These are phyloP conservation scores for Gyps fulvus DNA, from an alignment of 2,113 vertebrate species.

Conservation along the genomic window DNA sequence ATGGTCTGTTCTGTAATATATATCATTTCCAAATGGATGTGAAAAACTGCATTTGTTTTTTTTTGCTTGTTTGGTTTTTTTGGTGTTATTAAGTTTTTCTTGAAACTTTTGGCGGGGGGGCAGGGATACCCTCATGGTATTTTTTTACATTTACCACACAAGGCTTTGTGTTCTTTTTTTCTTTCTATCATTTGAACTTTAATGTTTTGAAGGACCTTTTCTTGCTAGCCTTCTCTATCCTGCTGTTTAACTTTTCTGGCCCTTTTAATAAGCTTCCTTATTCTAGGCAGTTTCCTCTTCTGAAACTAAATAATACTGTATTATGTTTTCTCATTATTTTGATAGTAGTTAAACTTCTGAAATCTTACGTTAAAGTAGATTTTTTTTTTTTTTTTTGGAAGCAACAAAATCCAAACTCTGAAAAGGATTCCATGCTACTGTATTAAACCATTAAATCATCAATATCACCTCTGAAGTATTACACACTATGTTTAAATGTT, in stretches of 20 bases:
- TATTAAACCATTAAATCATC: not conserved
- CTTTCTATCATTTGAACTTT: not conserved
- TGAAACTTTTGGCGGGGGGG: not conserved
- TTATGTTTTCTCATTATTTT: not conserved
- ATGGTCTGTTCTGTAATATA: not conserved
- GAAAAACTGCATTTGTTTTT: accelerated
- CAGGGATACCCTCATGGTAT: not conserved
- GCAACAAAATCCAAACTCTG: not conserved
- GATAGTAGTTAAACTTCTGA: not conserved
- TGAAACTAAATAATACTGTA: not conserved
- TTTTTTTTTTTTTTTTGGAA: not conserved
- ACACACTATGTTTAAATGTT: not conserved
- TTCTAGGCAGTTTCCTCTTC: not conserved
- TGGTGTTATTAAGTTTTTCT: not conserved
- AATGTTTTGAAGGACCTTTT: not conserved
- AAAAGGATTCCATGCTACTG: not conserved
- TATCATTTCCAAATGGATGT: not conserved
- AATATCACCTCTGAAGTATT: not conserved
- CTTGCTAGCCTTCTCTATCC: not conserved
- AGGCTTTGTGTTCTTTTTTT: not conserved
- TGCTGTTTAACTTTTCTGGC: not conserved
- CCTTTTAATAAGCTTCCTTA: not conserved
- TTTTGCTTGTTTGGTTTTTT: not conserved
- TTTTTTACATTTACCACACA: not conserved
- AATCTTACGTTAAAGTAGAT: not conserved